Percentiles rank a stretch among this genome's conserved stretches.
These are phyloP conservation scores for Drosophila sp. DNA, from an alignment of 1,140 invertebrate genomes.

Conservation along the genomic window DNA sequence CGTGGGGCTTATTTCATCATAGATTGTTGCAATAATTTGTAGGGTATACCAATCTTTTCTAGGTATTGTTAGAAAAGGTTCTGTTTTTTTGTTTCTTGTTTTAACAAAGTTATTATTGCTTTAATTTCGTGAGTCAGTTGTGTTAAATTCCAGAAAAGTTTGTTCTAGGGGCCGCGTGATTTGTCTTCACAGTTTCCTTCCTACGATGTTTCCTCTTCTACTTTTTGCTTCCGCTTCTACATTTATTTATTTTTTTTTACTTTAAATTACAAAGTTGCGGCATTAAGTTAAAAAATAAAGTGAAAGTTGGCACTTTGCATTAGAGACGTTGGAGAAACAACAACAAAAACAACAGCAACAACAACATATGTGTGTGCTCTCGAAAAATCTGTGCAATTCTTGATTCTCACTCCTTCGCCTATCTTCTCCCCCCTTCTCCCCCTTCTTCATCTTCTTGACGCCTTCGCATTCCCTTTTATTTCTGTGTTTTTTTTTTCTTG, in stretches of 20 bases:
- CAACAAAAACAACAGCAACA: slow-evolving; percentile 11
- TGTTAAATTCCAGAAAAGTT: slow-evolving; percentile 46
- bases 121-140: slow-evolving; percentile 79
- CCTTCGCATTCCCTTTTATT: slow-evolving; percentile 3
- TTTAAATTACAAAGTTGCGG: slow-evolving; percentile 74
- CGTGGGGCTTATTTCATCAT: no score
- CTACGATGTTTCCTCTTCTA: neutral
- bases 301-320: slow-evolving; percentile 40
- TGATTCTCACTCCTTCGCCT: slow-evolving; percentile 23
- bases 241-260: slow-evolving; percentile 26
- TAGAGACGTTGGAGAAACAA: slow-evolving; percentile 14
- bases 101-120: slow-evolving; percentile 79
- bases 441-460: neutral
- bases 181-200: slow-evolving; percentile 38
- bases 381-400: slow-evolving; percentile 35
- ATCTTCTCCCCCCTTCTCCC: neutral
- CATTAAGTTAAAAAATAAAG: slow-evolving; percentile 33
- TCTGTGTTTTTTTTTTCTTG: neutral
- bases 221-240: slow-evolving; percentile 1
- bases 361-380: slow-evolving; percentile 23
- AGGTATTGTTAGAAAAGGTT: neutral
- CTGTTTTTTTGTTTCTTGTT: slow-evolving; percentile 33
- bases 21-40: neutral
- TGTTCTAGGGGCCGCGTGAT: slow-evolving; percentile 42
- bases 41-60: neutral